Conservation (phyloP, 2,888 invertebrate species). For the Branchellion lobata region DNA sequence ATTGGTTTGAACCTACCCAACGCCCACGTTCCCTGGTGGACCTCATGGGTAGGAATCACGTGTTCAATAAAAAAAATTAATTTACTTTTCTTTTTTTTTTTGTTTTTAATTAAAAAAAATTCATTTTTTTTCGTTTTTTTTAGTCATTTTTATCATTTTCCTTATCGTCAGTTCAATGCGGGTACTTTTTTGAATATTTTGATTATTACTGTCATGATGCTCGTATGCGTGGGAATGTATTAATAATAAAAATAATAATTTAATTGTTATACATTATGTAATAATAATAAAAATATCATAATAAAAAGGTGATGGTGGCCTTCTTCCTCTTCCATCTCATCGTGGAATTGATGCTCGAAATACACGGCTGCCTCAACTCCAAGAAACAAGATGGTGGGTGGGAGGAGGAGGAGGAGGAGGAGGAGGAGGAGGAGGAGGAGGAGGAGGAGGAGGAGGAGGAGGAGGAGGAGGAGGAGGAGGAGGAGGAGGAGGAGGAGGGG, state of each 20-base stretch:
- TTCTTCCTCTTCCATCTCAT: constrained; percentile 86
- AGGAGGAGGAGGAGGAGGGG: too few relatives aligned
- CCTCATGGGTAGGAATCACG: constrained; percentile 72
- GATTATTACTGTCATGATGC: not conserved
- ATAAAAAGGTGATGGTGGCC: constrained; percentile 68
- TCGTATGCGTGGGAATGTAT: too few relatives aligned
- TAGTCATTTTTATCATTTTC: too few relatives aligned
- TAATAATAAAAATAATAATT: too few relatives aligned
- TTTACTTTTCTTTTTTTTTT: not conserved
- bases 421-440: constrained; percentile 40
- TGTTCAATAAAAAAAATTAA: not conserved
- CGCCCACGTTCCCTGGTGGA: constrained; percentile 81
- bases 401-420: too few relatives aligned
- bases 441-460: constrained; percentile 31
- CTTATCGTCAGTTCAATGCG: too few relatives aligned
- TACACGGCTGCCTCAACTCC: constrained; percentile 62
- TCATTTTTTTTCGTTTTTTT: too few relatives aligned
- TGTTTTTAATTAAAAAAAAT: not conserved
- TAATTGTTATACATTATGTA: too few relatives aligned
- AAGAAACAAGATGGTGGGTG: constrained; percentile 60
- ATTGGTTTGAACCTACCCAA: constrained; percentile 82
- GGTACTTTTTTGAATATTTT: not conserved
- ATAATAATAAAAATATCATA: too few relatives aligned
- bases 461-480: not conserved
- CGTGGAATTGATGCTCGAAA: constrained; percentile 73